Evolutionary conservation across 2,113 vertebrate genomes (phyloP), one percentile per base, ranked within the genome.

Genomic region (Onychostoma macrolepis): DNA sequence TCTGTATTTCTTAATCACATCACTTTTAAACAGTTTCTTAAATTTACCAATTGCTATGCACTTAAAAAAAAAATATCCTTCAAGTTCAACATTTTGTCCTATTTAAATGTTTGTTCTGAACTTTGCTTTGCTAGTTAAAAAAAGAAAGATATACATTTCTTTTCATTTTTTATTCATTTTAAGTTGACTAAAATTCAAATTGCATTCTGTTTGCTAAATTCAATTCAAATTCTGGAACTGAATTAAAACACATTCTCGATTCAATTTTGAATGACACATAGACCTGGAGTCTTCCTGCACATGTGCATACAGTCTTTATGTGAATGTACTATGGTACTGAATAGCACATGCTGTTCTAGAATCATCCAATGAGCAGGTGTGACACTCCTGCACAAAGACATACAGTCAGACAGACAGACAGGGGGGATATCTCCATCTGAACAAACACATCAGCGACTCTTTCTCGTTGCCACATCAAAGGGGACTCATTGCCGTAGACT

Each of bases 391-490:
- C 75, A 50, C 75, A 77, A 50, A 30, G 7, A 28, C 72, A 75
- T 12, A 9, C 72, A 75, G 36, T 74, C 69, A 74, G 72, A 12
- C 38, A 81, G 24, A 63, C 56, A 86, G 48, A 80, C 65, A 53
- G 76, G 80, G 50, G 43, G 38, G 45, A 74, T 28, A 76, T 69
- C 83, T 75, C 43, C 78, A 85, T 81, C 53, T 67, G 67, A 85
- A 76, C 69, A 77, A 85, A 88, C 45, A 69, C 26, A 69, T 71
- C 69, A 77, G 56, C 15, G 30, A 38, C 36, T 77, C 53, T 33
- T 65, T 61, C 33, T 13, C 78, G 17, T 26, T 58, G 11, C 77
- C 78, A 86, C 85, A 61, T 86, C 85, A 86, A 86, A 86, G 65
- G 41, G 50, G 48, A 6, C 82, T 82, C 72, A 56, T 75, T 71